These are phyloP conservation scores for Mycetomoellerius zeteki DNA, from an alignment of 1,140 invertebrate genomes.

Conservation along the genomic window DNA sequence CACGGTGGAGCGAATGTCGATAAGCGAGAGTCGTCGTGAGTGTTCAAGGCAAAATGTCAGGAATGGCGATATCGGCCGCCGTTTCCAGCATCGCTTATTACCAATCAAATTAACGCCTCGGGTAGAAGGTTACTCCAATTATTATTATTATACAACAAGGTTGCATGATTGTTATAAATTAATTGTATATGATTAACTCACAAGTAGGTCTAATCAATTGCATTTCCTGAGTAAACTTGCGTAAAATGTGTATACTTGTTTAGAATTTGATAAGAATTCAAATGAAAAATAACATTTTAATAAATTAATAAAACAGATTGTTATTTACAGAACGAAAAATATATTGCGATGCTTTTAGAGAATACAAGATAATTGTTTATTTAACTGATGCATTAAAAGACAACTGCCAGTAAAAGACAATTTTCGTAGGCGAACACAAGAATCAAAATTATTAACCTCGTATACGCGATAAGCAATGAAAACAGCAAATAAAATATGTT, in stretches of 20 bases:
- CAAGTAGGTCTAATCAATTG: not conserved
- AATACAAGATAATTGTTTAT: no score
- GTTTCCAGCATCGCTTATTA: conserved; percentile 12
- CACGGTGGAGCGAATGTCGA: conserved; percentile 23
- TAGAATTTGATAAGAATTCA: not conserved
- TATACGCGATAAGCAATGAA: no score
- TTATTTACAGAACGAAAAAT: no score
- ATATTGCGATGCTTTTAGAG: no score
- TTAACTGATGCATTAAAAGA: no score
- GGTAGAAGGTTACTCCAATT: conserved; percentile 14
- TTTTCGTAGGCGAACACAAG: no score
- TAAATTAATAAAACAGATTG: not conserved
- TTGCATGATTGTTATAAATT: not conserved
- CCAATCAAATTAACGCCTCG: conserved; percentile 41
- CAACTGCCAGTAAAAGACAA: no score
- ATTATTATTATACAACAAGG: not conserved
- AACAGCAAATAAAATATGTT: no score
- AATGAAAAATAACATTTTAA: not conserved
- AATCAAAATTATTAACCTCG: no score
- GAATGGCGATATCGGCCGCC: conserved; percentile 23
- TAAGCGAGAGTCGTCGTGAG: conserved; percentile 35
- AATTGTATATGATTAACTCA: not conserved
- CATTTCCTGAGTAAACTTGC: not conserved
- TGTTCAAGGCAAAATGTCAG: conserved; percentile 45
- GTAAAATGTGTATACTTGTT: not conserved